Base-by-base conservation (phyloP, 2,888 invertebrate genomes). In the Antheraea assamensis region DNA sequence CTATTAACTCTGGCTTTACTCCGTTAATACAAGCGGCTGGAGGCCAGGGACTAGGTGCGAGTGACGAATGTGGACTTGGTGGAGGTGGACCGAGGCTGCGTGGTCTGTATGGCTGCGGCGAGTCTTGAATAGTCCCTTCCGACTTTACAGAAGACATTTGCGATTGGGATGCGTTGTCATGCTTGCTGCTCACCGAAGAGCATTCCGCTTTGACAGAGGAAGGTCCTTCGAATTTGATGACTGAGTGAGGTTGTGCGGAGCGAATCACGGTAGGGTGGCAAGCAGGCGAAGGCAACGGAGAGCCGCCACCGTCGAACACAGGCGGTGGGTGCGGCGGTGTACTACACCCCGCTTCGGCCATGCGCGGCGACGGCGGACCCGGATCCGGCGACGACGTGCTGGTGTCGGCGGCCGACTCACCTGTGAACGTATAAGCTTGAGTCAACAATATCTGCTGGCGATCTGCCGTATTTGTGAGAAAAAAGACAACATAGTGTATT, bases 351-450 rank as follows among this genome's bases (percentile, higher is more conserved):
- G 96, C 95, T 92, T 95, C 95, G 88, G 96, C 96, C 95, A 96
- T 96, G 95, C 96, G 96, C 90, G 98, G 98, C 89, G 98, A 98
- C 91, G 97, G 96, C 90, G 98, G 97, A 91, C 97, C 97, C 84
- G 97, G 96, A 95, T 98, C 98, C 92, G 98, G 98, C 90, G 98
- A 98, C 90, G 98, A 98, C 90, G 98, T 98, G 92, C 97, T 98
- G 91, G 98, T 98, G 95, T 98, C 98, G 91, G 98, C 98, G 95
- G 98, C 97, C 91, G 98, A 98, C 96, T 98, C 98, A 95, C 97
- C 97, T 97, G 96, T 85, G 86, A 82, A 83, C 85, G 89, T 89
- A 93, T 88, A 80, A 75, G 75, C 58, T 74, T 78, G 74, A 89
- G 90, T 95, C 87, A 95, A 81, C 77, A 81, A 88, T 78, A 83